phyloP scores from a whole-genome alignment of 2,797 vertebrate genomes.

The Dallia pectoralis region DNA sequence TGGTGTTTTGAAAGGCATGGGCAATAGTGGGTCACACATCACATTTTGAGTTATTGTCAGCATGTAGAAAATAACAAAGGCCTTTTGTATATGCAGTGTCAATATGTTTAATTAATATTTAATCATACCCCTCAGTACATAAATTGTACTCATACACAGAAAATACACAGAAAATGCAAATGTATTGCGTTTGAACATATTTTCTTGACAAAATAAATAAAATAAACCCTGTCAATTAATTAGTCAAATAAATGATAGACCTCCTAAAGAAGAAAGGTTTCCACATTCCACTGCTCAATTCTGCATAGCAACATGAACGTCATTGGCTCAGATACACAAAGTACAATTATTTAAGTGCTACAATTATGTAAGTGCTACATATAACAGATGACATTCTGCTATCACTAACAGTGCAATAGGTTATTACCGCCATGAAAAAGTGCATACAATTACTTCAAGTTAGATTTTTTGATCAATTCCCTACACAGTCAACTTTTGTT shows the following conservation, averaged over 20 bases:
- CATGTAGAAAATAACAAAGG: neutral
- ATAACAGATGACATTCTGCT: slow-evolving; percentile 7
- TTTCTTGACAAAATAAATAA: neutral
- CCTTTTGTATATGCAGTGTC: neutral
- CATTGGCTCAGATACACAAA: slow-evolving; percentile 14
- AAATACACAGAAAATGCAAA: neutral
- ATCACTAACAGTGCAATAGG: slow-evolving; percentile 24
- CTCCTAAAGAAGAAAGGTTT: neutral
- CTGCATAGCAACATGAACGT: slow-evolving; percentile 3
- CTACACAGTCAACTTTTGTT: neutral
- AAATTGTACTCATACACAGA: neutral
- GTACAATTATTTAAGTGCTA: slow-evolving; percentile 10
- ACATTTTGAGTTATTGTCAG: neutral
- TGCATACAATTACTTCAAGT: slow-evolving; percentile 10
- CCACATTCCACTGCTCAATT: neutral
- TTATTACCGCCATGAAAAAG: slow-evolving; percentile 11
- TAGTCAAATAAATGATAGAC: neutral
- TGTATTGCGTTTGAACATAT: neutral
- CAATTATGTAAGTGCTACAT: slow-evolving; percentile 12
- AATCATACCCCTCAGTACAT: neutral
- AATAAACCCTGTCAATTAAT: neutral
- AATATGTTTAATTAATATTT: neutral
- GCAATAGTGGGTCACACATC: too few relatives aligned
- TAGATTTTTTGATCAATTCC: neutral
- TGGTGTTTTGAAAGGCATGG: too few relatives aligned